These are phyloP conservation scores for Melieria omissa DNA, from an alignment of 2,888 invertebrate species.

Conservation along the genomic window DNA sequence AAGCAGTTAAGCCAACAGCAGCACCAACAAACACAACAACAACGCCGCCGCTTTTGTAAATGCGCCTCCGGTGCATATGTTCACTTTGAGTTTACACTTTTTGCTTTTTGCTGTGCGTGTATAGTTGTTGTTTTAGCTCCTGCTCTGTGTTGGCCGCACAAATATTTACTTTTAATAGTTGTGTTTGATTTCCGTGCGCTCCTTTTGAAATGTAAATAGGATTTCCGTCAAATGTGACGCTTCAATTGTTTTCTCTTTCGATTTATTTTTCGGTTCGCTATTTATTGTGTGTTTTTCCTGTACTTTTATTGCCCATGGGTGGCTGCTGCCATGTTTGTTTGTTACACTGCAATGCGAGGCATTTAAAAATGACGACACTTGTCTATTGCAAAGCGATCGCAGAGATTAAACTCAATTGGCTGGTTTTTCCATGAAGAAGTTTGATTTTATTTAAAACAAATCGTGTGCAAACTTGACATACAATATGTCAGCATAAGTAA, in stretches of 20 bases:
- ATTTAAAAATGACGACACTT: slow-evolving; percentile 61
- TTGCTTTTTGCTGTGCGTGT: slow-evolving; percentile 13
- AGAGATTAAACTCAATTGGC: slow-evolving; percentile 8
- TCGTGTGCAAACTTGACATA: no score
- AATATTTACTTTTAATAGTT: slow-evolving; percentile 65
- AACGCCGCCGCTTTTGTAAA: slow-evolving; percentile 13
- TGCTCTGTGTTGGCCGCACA: slow-evolving; percentile 51
- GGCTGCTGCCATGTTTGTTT: background rate
- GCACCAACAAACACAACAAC: slow-evolving; percentile 10
- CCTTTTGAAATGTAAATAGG: slow-evolving; percentile 59
- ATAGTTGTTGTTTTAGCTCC: slow-evolving; percentile 34
- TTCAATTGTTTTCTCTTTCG: slow-evolving; percentile 46
- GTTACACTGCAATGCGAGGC: slow-evolving; percentile 37
- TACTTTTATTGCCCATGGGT: slow-evolving; percentile 2
- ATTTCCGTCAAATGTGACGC: slow-evolving; percentile 56
- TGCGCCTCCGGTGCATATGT: slow-evolving; percentile 54
- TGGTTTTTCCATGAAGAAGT: background rate
- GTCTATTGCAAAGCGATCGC: slow-evolving; percentile 41
- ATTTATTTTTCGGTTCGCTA: slow-evolving; percentile 23
- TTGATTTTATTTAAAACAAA: background rate
- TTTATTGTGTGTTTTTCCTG: background rate
- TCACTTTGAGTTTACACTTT: slow-evolving; percentile 58
- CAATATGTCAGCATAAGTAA: no score
- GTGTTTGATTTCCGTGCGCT: slow-evolving; percentile 46
- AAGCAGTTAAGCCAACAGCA: background rate